Percentiles rank a stretch among this genome's conserved stretches.
Evolutionary conservation across 2,888 invertebrate genomes (phyloP).

Genomic region (Drosophila barbarae): DNA sequence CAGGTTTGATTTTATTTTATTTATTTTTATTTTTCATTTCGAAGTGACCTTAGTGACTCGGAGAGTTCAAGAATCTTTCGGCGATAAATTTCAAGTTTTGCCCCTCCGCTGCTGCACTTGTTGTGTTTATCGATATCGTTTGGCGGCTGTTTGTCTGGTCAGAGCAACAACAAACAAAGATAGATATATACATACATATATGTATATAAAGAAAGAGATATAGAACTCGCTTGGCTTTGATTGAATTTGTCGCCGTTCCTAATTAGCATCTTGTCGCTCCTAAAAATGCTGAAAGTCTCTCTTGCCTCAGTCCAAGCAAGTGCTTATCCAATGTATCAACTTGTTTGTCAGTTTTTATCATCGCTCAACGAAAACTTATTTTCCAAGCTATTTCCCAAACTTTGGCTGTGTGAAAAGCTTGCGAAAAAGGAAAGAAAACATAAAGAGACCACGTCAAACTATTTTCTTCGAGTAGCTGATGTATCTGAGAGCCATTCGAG

Average conservation of each 20-base stretch:
- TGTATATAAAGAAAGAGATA: neutral
- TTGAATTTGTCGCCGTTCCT: slow-evolving; percentile 37
- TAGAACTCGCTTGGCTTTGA: slow-evolving; percentile 26
- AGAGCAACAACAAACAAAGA: neutral
- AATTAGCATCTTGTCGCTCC: slow-evolving; percentile 32
- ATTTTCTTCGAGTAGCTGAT: slow-evolving; percentile 8
- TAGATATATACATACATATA: neutral
- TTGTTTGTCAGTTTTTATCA: slow-evolving; percentile 34
- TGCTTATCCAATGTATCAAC: slow-evolving; percentile 28
- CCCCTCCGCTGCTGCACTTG: slow-evolving; percentile 6
- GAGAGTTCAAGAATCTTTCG: slow-evolving; percentile 61
- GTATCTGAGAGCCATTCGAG: slow-evolving; percentile 8
- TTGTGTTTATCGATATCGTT: slow-evolving; percentile 21
- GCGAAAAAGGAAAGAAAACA: neutral
- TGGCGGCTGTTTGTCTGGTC: slow-evolving; percentile 37
- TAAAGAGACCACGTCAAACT: neutral
- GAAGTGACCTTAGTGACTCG: slow-evolving; percentile 52
- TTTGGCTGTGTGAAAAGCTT: slow-evolving; percentile 14
- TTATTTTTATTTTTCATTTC: neutral
- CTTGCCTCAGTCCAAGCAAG: neutral
- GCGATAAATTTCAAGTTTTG: slow-evolving; percentile 49
- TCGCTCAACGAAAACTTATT: slow-evolving; percentile 24
- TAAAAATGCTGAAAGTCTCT: neutral
- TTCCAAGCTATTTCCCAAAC: slow-evolving; percentile 23
- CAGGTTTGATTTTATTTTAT: neutral